Evolutionary conservation across 2,797 vertebrate genomes (phyloP).

Genomic region (Atherinosoma microstoma): DNA sequence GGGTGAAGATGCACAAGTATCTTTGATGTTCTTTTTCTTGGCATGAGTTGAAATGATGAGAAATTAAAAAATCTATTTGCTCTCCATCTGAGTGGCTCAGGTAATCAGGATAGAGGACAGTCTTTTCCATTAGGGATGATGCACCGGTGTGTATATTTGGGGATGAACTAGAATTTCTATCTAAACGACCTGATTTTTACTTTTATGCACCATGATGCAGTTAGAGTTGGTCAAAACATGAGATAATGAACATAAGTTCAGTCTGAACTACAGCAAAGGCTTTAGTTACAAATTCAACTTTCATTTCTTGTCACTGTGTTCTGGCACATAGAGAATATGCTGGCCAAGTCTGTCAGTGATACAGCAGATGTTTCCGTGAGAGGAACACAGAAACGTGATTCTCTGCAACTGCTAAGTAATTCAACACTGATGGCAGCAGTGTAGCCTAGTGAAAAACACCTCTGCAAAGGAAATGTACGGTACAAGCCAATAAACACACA

Average conservation of each 20-base stretch:
- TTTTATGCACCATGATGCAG: neutral
- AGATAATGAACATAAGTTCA: neutral
- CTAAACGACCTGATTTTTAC: neutral
- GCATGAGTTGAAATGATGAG: constrained; percentile 64
- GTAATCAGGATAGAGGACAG: constrained; percentile 38
- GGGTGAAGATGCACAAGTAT: constrained; percentile 26
- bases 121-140: neutral
- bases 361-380: constrained; percentile 23
- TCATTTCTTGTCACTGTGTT: neutral
- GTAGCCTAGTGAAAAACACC: neutral
- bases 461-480: constrained; percentile 7
- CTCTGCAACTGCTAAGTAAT: neutral
- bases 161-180: constrained; percentile 18
- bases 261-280: neutral
- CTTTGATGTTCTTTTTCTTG: constrained; percentile 70
- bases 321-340: neutral
- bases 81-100: constrained; percentile 31
- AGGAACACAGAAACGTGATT: neutral
- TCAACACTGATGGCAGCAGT: neutral
- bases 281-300: neutral
- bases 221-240: neutral
- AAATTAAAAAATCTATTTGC: constrained; percentile 65
- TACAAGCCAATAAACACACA: constrained; percentile 2
- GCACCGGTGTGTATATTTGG: constrained; percentile 13
- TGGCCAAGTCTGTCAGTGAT: neutral